Conservation (phyloP, 2,113 vertebrate species). For the Thunnus maccoyii region DNA sequence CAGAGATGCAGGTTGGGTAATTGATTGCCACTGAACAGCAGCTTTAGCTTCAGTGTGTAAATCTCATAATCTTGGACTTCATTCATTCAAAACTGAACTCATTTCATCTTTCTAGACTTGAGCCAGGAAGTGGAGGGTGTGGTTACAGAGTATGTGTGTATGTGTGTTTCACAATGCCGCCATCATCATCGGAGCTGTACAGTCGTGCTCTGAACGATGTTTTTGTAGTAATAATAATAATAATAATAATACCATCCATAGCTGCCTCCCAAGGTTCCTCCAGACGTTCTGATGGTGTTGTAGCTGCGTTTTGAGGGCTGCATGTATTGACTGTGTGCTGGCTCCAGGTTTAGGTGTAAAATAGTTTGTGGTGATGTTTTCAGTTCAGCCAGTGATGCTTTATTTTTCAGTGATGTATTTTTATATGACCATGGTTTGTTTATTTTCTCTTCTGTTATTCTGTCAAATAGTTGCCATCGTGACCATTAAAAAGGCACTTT, state of each 20-base stretch:
- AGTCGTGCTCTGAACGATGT: constrained; percentile 64
- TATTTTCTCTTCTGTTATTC: constrained; percentile 50
- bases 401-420: constrained; percentile 80
- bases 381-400: constrained; percentile 80
- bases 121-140: constrained; percentile 61
- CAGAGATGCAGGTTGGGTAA: constrained; percentile 44
- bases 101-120: constrained; percentile 47
- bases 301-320: constrained; percentile 79
- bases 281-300: constrained; percentile 71
- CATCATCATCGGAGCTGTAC: constrained; percentile 51
- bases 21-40: constrained; percentile 42
- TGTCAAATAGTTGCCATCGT: constrained; percentile 78
- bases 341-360: constrained; percentile 79
- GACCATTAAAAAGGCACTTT: constrained; percentile 79
- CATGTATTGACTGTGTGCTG: constrained; percentile 79
- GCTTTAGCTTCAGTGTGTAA: constrained; percentile 34
- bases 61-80: constrained; percentile 20
- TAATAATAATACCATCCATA: constrained; percentile 36
- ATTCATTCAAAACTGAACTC: constrained; percentile 41
- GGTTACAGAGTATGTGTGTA: constrained; percentile 39
- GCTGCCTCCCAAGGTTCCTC: constrained; percentile 67
- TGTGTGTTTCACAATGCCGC: constrained; percentile 33
- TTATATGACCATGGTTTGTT: constrained; percentile 75
- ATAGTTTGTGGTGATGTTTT: constrained; percentile 83
- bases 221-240: constrained; percentile 56